These are phyloP conservation scores for Oreotrochilus melanogaster DNA, from an alignment of 2,113 vertebrate species.

Conservation along the genomic window DNA sequence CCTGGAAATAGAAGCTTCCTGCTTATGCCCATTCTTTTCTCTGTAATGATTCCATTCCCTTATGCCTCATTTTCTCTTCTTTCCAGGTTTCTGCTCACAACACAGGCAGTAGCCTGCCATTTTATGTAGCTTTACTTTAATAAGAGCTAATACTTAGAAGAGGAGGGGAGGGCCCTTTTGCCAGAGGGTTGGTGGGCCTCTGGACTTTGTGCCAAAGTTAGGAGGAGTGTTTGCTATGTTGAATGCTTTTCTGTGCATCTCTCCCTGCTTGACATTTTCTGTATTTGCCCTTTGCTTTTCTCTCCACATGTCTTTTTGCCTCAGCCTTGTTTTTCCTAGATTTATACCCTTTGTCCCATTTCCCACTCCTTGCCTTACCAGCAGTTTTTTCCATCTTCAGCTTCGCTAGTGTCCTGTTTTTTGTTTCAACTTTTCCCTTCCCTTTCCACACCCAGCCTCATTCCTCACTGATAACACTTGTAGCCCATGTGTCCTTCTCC, in stretches of 20 bases:
- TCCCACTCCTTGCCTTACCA: not conserved
- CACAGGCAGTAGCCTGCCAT: not conserved
- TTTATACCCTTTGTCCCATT: not conserved
- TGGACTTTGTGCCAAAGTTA: not conserved
- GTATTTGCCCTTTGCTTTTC: not conserved
- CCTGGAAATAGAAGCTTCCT: not conserved
- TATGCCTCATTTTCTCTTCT: not conserved
- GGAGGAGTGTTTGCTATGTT: not conserved
- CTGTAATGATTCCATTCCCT: not conserved
- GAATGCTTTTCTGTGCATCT: fast-evolving
- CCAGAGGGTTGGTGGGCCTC: not conserved
- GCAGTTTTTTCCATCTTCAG: not conserved
- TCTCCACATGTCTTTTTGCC: not conserved
- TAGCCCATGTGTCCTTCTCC: not conserved
- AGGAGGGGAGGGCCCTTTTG: not conserved
- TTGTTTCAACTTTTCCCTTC: fast-evolving
- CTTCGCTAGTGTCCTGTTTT: not conserved
- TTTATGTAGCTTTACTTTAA: not conserved
- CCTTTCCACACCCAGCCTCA: not conserved
- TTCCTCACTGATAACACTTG: not conserved
- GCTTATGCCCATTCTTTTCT: not conserved
- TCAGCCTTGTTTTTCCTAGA: not conserved
- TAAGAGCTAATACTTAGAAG: not conserved
- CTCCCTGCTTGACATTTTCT: not conserved
- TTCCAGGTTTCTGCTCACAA: not conserved